phyloP scores from a whole-genome alignment of 2,888 invertebrate genomes.

The Andrena bucephala region DNA sequence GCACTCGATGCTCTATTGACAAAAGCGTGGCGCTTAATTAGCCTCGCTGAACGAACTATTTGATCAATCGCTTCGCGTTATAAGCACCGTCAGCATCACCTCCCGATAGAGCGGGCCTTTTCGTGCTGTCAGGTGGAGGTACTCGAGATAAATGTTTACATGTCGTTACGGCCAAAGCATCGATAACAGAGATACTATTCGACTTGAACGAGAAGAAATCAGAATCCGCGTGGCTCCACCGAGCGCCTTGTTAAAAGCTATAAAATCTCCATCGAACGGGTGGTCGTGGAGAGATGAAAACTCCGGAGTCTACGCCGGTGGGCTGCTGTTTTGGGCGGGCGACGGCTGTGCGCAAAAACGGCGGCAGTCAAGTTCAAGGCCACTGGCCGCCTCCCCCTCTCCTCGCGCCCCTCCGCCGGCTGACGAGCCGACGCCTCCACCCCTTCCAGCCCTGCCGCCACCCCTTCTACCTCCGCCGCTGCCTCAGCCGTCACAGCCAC shows the following conservation, averaged over 20 bases:
- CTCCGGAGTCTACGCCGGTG: slow-evolving; percentile 73
- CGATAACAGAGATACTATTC: no score
- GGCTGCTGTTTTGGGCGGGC: slow-evolving; percentile 78
- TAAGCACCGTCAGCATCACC: background rate
- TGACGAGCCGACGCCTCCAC: slow-evolving; percentile 36
- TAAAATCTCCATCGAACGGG: background rate
- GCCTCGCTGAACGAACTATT: slow-evolving; percentile 8
- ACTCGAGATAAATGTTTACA: no score
- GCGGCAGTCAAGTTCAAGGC: slow-evolving; percentile 83
- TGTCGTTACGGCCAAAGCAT: no score
- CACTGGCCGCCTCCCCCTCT: slow-evolving; percentile 56
- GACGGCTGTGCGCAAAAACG: slow-evolving; percentile 79
- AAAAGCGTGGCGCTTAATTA: slow-evolving; percentile 5
- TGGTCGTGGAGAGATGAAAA: slow-evolving; percentile 32
- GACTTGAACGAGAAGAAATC: no score
- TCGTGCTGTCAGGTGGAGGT: no score
- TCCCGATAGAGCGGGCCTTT: background rate
- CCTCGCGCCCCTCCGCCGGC: slow-evolving; percentile 14
- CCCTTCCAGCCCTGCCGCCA: slow-evolving; percentile 26
- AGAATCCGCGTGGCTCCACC: no score
- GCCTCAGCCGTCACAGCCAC: slow-evolving; percentile 11
- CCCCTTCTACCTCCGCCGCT: slow-evolving; percentile 25
- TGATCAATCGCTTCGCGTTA: slow-evolving; percentile 7
- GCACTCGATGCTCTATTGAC: background rate
- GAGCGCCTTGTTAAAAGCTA: no score